A percentile compares a stretch with the other conserved stretches of the same genome.
Conservation (phyloP, 2,797 vertebrate genomes). For the Chrysocyon brachyurus region DNA sequence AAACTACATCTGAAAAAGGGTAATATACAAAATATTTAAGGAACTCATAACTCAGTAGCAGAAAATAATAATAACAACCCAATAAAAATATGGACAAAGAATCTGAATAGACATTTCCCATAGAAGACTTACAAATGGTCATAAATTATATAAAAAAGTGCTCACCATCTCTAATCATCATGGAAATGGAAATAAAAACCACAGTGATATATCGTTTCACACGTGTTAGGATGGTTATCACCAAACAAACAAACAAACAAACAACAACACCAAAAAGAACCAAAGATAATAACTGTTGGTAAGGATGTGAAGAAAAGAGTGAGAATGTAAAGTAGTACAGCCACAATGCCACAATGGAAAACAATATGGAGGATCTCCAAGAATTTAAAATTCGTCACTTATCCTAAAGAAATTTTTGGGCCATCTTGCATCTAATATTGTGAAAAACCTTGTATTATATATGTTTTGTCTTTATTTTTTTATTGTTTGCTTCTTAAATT, state of each 20-base stretch:
- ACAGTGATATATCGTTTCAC: not conserved
- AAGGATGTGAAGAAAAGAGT: not conserved
- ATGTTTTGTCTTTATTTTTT: not conserved
- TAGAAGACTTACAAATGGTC: not conserved
- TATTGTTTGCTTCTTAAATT: not conserved
- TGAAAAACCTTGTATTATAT: not conserved
- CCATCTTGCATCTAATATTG: not conserved
- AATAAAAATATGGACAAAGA: not conserved
- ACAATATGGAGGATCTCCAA: not conserved
- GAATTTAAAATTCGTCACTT: not conserved
- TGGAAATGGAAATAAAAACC: not conserved
- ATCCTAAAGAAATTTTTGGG: not conserved
- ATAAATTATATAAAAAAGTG: not conserved
- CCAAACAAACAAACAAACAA: no score
- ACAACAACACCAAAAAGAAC: not conserved
- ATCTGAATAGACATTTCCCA: not conserved
- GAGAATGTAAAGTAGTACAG: not conserved
- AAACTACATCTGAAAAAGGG: not conserved
- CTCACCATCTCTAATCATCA: not conserved
- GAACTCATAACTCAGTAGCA: not conserved
- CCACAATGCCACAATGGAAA: not conserved
- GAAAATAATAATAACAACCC: not conserved
- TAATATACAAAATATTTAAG: not conserved
- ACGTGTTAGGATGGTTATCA: not conserved
- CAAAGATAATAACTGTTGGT: not conserved